Evolutionary conservation across 2,113 vertebrate genomes (phyloP), one percentile per base, ranked within the genome.

Genomic region (Calonectris borealis): DNA sequence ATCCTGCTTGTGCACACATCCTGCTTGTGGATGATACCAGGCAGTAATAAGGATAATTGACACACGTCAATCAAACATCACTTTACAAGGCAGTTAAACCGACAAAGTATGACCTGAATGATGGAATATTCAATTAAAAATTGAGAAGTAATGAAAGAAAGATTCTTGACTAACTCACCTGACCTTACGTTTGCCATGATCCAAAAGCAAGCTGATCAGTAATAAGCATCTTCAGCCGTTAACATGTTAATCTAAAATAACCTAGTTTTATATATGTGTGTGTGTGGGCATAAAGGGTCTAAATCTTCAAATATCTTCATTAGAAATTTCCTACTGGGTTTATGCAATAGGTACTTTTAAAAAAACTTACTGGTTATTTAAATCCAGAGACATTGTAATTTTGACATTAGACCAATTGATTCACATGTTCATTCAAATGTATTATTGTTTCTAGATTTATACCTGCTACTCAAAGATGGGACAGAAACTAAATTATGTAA

Each of bases 361-460:
- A 66, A 44, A 73, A 54, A 9, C 17, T 22, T 62, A 10, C 6
- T 61, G 13, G 16, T 19, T 64, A 46, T 55, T 83, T 62, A 62
- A 69, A 52, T 60, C 16, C 57, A 48, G 19, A 58, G 21, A 13
- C 10, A 79, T 70, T 86, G 8, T 49, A 29, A 71, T 51, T 75
- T 20, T 48, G 21, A 62, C 24, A 38, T 60, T 34, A 57, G 15
- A 57, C 26, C 62, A 44, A 16, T 21, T 72, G 58, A 69, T 54
- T 76, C 34, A 11, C 6, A 24, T 0, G 0, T 18, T 76, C n/a
- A 60, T 64, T 82, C n/a, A 71, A 34, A 86, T 0, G 2, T 16
- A 58, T 51, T 8, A 10, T 7, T 16, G 20, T n/a, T 92, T 58
- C 61, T 29, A 38, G n/a, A 71, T 46, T 75, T 38, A 51, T 3